These are phyloP conservation scores for Drymodes brunneopygia DNA, from an alignment of 2,113 vertebrate genomes.

Conservation along the genomic window DNA sequence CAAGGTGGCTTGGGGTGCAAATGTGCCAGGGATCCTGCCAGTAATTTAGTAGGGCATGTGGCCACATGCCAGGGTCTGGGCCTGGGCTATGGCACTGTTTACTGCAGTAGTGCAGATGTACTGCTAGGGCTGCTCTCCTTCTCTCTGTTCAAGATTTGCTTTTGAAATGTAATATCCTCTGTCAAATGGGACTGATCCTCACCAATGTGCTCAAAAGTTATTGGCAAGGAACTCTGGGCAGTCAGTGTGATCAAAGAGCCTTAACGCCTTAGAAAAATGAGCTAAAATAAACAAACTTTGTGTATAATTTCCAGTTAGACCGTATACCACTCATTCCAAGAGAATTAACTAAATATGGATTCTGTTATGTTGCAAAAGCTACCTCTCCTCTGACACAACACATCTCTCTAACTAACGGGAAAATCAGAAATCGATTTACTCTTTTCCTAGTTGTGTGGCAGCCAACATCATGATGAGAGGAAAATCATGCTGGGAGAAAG, in stretches of 20 bases:
- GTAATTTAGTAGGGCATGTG: background rate
- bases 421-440: slow-evolving; percentile 13
- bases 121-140: background rate
- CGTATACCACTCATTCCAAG: background rate
- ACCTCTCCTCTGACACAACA: background rate
- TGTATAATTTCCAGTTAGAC: background rate
- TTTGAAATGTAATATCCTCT: background rate
- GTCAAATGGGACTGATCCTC: background rate
- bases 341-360: background rate
- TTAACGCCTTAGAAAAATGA: slow-evolving; percentile 26
- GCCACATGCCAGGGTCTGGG: background rate
- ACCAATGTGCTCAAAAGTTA: background rate
- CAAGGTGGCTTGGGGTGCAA: background rate
- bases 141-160: background rate
- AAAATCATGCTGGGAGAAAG: slow-evolving; percentile 9
- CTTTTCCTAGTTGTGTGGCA: background rate
- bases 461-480: slow-evolving; percentile 11
- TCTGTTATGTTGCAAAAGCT: background rate
- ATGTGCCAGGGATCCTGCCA: background rate
- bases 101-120: background rate
- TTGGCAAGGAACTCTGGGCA: background rate
- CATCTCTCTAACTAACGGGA: background rate
- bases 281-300: slow-evolving; percentile 1
- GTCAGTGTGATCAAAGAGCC: background rate
- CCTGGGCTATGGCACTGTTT: background rate